phyloP scores from a whole-genome alignment of 92 coral and sea anemone species.

The Umimayanthus chanpuru region DNA sequence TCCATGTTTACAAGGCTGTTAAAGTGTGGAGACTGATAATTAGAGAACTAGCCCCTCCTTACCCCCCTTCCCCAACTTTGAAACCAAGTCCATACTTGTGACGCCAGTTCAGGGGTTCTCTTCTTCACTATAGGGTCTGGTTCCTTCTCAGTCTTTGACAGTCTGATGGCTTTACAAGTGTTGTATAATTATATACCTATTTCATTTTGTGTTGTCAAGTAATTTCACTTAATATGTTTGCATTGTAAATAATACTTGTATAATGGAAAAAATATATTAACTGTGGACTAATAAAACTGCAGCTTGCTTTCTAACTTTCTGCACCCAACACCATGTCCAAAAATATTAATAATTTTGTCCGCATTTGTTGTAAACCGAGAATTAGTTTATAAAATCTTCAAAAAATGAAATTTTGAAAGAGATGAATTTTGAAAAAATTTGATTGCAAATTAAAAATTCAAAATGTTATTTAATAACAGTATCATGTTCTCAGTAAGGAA shows the following conservation, averaged over 20 bases:
- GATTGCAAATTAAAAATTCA: too few species aligned
- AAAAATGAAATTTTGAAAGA: too few species aligned
- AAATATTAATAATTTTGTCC: too few species aligned
- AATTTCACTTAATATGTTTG: background rate
- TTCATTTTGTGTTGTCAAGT: background rate
- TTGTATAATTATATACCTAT: background rate
- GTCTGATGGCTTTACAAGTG: background rate
- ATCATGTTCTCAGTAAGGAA: background rate
- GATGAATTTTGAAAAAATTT: too few species aligned
- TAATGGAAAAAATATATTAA: background rate
- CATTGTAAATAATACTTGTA: conserved; percentile 8
- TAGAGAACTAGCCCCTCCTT: background rate
- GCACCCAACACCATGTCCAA: conserved; percentile 5
- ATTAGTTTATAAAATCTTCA: too few species aligned
- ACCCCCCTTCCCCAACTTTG: background rate
- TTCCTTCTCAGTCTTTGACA: background rate
- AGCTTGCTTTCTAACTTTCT: background rate
- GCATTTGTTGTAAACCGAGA: background rate
- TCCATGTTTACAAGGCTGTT: too few species aligned
- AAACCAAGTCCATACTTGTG: background rate
- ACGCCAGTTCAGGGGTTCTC: background rate
- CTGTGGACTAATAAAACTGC: background rate
- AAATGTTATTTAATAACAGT: background rate
- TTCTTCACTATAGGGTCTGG: background rate
- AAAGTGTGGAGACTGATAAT: too few species aligned